Conservation (phyloP, 2,888 invertebrate genomes). For the Leptogaster cylindrica region DNA sequence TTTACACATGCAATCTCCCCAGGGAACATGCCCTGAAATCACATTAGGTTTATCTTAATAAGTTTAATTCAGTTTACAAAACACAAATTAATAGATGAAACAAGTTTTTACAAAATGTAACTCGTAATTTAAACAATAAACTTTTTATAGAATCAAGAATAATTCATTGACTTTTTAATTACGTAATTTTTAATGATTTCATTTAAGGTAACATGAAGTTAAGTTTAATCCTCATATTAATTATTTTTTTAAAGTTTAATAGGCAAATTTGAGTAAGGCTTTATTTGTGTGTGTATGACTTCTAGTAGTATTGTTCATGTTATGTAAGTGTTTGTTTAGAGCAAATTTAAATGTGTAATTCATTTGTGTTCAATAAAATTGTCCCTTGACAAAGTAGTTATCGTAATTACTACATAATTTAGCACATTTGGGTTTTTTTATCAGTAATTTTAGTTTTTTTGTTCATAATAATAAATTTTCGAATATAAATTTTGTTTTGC, state of each 20-base stretch:
- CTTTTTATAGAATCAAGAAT: neutral
- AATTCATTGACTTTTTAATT: conserved; percentile 1
- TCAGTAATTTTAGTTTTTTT: conserved; percentile 11
- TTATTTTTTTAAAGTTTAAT: no score
- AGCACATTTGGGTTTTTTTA: conserved; percentile 22
- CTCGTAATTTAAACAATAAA: neutral
- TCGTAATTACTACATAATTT: conserved; percentile 11
- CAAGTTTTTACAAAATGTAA: neutral
- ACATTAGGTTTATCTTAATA: no score
- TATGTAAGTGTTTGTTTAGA: conserved; percentile 24
- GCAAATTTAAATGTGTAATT: conserved; percentile 16
- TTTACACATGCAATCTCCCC: no score
- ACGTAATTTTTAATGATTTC: neutral
- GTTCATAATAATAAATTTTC: neutral
- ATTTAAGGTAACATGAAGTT: neutral
- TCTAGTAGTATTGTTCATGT: conserved; percentile 30
- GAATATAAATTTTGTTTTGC: conserved; percentile 30
- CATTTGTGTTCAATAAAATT: conserved; percentile 19
- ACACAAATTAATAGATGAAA: no score
- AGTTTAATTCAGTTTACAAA: no score
- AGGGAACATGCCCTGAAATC: no score
- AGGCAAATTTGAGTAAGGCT: conserved; percentile 13
- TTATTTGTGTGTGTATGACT: conserved; percentile 37
- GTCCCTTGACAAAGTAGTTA: neutral
- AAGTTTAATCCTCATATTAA: neutral